phyloP scores from a whole-genome alignment of 2,113 vertebrate genomes.

The Nerophis lumbriciformis region DNA sequence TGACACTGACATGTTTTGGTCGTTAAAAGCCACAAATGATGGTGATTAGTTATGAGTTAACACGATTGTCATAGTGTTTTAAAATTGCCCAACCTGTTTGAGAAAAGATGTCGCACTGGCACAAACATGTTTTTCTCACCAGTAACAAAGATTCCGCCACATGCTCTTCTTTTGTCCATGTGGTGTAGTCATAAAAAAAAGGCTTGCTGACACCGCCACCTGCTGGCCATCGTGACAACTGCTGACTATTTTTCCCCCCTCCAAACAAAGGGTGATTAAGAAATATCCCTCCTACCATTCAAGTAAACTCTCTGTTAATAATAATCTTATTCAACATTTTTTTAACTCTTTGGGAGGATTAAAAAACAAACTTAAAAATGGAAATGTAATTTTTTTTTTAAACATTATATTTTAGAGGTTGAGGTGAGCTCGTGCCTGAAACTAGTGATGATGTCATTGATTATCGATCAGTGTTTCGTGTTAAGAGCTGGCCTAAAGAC shows the following conservation, averaged over 20 bases:
- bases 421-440: not conserved
- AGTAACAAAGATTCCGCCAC: conserved; percentile 60
- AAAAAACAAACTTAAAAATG: too few relatives aligned
- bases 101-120: not conserved
- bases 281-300: not conserved
- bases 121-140: conserved; percentile 60
- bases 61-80: too few relatives aligned
- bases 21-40: too few relatives aligned
- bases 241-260: not conserved
- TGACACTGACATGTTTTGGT: too few relatives aligned
- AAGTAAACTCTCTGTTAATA: not conserved
- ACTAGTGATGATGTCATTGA: not conserved
- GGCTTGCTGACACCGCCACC: conserved; percentile 36
- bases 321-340: too few relatives aligned
- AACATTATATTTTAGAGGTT: too few relatives aligned
- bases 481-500: too few relatives aligned
- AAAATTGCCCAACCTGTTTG: too few relatives aligned
- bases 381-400: too few relatives aligned
- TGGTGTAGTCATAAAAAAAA: conserved; percentile 6
- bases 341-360: too few relatives aligned
- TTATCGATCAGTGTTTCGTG: too few relatives aligned
- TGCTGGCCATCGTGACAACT: conserved; percentile 28
- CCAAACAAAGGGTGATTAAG: conserved; percentile 54
- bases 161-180: conserved; percentile 57
- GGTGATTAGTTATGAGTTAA: too few relatives aligned